Base-by-base conservation (phyloP, 2,113 vertebrate species). In the Polyodon spathula region DNA sequence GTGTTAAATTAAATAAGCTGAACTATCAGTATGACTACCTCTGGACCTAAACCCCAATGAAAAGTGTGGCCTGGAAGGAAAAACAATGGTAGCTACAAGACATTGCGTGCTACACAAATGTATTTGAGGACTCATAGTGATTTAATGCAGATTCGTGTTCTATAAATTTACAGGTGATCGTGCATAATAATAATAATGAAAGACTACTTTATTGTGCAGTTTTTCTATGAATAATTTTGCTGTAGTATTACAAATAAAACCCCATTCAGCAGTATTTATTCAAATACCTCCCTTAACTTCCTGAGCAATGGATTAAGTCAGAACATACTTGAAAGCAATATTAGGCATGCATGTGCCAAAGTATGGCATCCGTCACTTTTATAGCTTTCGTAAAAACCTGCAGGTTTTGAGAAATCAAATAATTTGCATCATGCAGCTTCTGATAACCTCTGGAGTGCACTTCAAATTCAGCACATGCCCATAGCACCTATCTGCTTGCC, bases 381-480 rank as follows among this genome's bases (percentile, higher is more conserved):
- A 90, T 88, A 85, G 75, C 83, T 84, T 81, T 84, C 79, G 85
- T 87, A 84, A 88, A 27, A 88, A 88, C 86, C 81, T 84, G 82
- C 85, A 84, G 85, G 80, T 84, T 88, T 54, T 89, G 87, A 84
- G 84, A 86, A 87, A 86, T 87, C 85, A 87, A 82, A 86, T 86
- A 78, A 91, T 91, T 90, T 88, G 88, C 85, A 91, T 92, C 85
- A 86, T 84, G 81, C 80, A 81, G 80, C 82, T 86, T 78, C 79
- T 80, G 80, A 87, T 86, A 88, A 89, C 89, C 88, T 89, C 85
- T 87, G 72, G 79, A 81, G 81, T 86, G 82, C 86, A 89, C 87
- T 91, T 91, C 87, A 88, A 90, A 90, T 91, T 89, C 89, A 87
- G 80, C 72, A 85, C 88, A 89, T 88, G 89, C 83, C 85, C 81